Evolutionary conservation across 2,888 invertebrate genomes (phyloP), one percentile per base, ranked within the genome.

Genomic region (Amblyjoppa proteus): DNA sequence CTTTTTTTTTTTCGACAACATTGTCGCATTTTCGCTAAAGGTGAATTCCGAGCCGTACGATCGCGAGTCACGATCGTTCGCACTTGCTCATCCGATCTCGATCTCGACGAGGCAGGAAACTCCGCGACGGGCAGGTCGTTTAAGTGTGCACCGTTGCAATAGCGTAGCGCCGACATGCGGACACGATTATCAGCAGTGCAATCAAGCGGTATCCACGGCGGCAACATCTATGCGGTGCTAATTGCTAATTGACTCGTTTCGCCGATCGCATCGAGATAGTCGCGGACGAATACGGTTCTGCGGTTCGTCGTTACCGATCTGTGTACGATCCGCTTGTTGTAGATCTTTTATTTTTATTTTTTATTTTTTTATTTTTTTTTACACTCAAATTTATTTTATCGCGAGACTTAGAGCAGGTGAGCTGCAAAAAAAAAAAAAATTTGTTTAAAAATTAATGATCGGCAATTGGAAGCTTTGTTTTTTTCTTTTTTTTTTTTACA

Each of bases 171-270:
- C 16, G 53, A 20, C 53, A 20, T 20, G 53, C 53, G 53, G 53
- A 53, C 20, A 20, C 53, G 53, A 5, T 53, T 53, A 53, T 53
- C 7, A 7, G 20, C 0, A 53, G 6, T 53, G 53, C 53, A 53
- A 53, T 53, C 20, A 53, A 53, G 53, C 20, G n/a, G 2, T 20
- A 20, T 20, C 20, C 53, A n/a, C 53, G 7, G 53, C 53, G 53
- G 53, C 53, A n/a, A 53, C 53, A 53, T 53, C 53, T 53, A 53
- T 53, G 20, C n/a, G 53, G 20, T 5, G 53, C 20, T 53, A 53
- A 53, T 53, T 53, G 53, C 53, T 53, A 20, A 53, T 53, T 53
- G 20, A 53, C 53, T 53, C 53, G 53, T 53, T 53, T n/a, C 53
- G 6, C 53, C 53, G 53, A 53, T 53, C 20, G 20, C 53, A n/a